Base-by-base conservation (phyloP, 1,140 invertebrate genomes). In the Conopomorpha cramerella region DNA sequence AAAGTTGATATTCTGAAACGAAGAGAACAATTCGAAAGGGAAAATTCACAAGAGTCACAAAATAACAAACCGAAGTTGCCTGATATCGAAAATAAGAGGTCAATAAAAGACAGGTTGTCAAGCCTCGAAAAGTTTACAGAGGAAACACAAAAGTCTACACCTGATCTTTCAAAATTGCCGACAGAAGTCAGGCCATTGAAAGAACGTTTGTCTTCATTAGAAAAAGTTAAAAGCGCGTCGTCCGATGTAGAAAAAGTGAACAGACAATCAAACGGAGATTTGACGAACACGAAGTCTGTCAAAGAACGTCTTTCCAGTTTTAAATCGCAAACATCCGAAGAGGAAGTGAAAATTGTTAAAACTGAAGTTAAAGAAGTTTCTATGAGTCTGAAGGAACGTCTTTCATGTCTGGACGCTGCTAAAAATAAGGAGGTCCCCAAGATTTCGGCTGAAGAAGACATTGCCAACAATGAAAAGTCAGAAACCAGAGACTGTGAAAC, bases 1-100 rank as follows among this genome's bases (percentile, higher is more conserved):
- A 92, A 92, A 74, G 86, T 93, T 3, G 86, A 93, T 56, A 87
- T 94, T 41, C 81, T 85, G 30, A 90, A 92, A 64, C 79, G 90
- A 46, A 85, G 89, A 45, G 88, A 91, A 60, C 83, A 93, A 28
- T 93, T 93, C 49, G 90, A 93, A 62, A 86, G 82, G 45, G 73
- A 82, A 55, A 77, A 58, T 45, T 78, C 65, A 32, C 79, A 63
- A 51, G 80, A 77, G 55, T 39, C 57, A 11, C 72, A 64, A 51
- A 64, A 58, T 37, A 79, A 53, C 32, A 79, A 81, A 57, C 51
- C 60, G 43, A 77, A 71, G 52, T 68, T 80, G 34, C 80, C 81
- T 46, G 86, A 88, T 37, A 81, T 86, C 35, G 58, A 72, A 1
- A 82, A 83, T 30, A 71, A 83, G 28, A 85, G 83, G 55, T 86